phyloP scores from a whole-genome alignment of 2,113 vertebrate genomes.

The Zapus hudsonius region DNA sequence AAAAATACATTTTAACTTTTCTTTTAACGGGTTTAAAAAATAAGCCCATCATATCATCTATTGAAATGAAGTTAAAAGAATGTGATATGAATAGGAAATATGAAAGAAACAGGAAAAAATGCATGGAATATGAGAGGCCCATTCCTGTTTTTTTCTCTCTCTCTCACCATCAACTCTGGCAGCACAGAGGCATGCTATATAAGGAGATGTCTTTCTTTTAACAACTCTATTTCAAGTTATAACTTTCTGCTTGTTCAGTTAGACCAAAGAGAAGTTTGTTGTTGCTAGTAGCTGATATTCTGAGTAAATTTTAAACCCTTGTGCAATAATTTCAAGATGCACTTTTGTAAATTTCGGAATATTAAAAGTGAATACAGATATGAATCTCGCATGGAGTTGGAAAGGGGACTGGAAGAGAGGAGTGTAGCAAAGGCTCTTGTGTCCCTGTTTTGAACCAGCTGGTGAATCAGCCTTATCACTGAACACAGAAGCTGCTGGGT shows the following conservation, averaged over 20 bases:
- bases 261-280: background rate
- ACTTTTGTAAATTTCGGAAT: background rate
- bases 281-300: background rate
- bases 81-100: background rate
- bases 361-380: background rate
- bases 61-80: background rate
- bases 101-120: background rate
- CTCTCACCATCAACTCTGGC: background rate
- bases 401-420: background rate
- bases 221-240: background rate
- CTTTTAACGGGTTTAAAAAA: background rate
- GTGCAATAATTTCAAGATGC: background rate
- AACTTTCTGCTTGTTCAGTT: background rate
- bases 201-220: background rate
- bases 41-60: background rate
- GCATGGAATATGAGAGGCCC: accelerated
- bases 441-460: background rate
- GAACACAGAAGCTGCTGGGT: background rate
- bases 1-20: background rate
- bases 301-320: background rate
- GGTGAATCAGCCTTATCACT: background rate
- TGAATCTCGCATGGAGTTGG: background rate
- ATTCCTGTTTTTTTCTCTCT: background rate
- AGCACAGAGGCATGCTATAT: background rate
- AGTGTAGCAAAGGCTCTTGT: accelerated